Evolutionary conservation across 2,888 invertebrate genomes (phyloP).

Genomic region (Dysmachus trigonus): DNA sequence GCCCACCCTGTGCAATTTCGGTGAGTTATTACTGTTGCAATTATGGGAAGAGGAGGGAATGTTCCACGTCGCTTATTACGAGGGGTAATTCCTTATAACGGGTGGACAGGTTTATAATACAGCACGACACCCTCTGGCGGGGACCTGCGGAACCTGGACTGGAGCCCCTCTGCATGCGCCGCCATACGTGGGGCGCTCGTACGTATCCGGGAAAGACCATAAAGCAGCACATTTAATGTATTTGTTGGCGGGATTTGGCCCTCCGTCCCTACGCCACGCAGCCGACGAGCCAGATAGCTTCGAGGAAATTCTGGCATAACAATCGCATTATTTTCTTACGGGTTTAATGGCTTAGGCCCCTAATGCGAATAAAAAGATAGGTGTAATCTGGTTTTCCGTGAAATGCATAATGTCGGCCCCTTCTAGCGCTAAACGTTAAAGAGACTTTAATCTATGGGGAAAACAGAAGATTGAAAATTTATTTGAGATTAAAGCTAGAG

Average conservation of each 20-base stretch:
- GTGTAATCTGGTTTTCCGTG: slow-evolving; percentile 32
- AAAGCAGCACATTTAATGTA: slow-evolving; percentile 46
- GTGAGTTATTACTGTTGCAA: slow-evolving; percentile 50
- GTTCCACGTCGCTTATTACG: slow-evolving; percentile 44
- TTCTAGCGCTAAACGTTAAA: neutral
- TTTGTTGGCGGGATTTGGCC: slow-evolving; percentile 8
- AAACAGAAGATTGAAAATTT: neutral
- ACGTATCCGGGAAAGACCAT: slow-evolving; percentile 37
- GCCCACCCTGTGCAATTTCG: slow-evolving; percentile 44
- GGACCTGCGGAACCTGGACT: neutral
- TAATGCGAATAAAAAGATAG: slow-evolving; percentile 43
- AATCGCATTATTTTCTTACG: slow-evolving; percentile 45
- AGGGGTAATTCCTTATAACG: slow-evolving; percentile 48
- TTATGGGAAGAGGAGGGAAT: slow-evolving; percentile 44
- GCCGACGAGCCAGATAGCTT: slow-evolving; percentile 9
- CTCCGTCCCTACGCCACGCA: neutral
- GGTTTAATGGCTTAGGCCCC: slow-evolving; percentile 45
- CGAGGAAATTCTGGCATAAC: slow-evolving; percentile 43
- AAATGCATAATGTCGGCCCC: slow-evolving; percentile 11
- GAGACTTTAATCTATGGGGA: neutral
- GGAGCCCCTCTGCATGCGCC: neutral
- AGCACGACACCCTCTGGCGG: slow-evolving; percentile 38
- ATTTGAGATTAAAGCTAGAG: too few species aligned
- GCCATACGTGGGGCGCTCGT: slow-evolving; percentile 21
- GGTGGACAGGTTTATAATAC: slow-evolving; percentile 49